Percentiles rank a stretch among this genome's conserved stretches.
Evolutionary conservation across 2,888 invertebrate species (phyloP).

Genomic region (Eupithecia inturbata): DNA sequence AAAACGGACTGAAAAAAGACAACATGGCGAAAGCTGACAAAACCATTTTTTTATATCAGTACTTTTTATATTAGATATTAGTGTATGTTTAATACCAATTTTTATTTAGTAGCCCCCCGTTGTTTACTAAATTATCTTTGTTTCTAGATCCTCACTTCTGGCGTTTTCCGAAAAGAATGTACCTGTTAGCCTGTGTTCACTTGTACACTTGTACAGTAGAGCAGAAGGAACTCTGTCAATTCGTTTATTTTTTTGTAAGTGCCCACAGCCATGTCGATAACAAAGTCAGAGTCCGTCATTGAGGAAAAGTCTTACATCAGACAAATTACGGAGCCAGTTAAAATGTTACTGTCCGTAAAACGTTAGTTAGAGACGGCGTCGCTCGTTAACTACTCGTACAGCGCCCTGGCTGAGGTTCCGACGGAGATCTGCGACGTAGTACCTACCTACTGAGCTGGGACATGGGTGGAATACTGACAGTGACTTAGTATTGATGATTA

Average conservation of each 20-base stretch:
- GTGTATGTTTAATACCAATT: too few species aligned
- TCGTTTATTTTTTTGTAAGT: background rate
- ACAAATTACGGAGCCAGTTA: constrained; percentile 5
- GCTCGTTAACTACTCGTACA: background rate
- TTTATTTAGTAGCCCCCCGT: too few species aligned
- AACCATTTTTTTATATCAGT: too few species aligned
- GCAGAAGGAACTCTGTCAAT: background rate
- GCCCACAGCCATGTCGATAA: background rate
- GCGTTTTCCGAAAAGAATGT: too few species aligned
- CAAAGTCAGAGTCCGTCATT: background rate
- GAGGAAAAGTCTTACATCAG: background rate
- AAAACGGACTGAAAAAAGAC: too few species aligned
- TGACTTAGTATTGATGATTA: background rate
- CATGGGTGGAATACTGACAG: background rate
- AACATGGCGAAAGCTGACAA: too few species aligned
- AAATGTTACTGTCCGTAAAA: constrained; percentile 3
- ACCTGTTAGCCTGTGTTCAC: too few species aligned
- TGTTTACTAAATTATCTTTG: too few species aligned
- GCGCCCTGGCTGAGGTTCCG: background rate
- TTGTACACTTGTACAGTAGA: background rate
- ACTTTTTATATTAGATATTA: too few species aligned
- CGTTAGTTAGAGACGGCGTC: background rate
- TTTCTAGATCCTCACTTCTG: too few species aligned
- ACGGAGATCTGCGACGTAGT: background rate
- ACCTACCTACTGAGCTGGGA: background rate